A percentile compares a stretch with the other conserved stretches of the same genome.
Conservation (phyloP, 2,888 invertebrate species). For the Drosophila bunnanda region DNA sequence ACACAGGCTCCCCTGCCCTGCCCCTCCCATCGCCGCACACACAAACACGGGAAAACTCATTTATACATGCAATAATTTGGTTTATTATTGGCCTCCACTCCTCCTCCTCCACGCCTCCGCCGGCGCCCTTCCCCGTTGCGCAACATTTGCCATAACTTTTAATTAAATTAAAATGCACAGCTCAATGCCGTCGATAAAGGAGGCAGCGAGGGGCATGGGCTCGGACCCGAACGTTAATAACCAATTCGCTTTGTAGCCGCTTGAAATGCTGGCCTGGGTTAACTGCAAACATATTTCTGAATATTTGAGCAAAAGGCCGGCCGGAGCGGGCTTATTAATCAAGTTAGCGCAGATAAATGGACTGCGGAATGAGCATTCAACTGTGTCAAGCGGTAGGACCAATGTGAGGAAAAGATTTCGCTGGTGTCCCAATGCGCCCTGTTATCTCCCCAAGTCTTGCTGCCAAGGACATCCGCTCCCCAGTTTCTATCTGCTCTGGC, state of each 20-base stretch:
- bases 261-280: constrained; percentile 44
- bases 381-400: background rate
- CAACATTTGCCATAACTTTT: constrained; percentile 76
- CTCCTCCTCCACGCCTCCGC: constrained; percentile 26
- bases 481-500: background rate
- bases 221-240: constrained; percentile 64
- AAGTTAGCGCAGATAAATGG: constrained; percentile 56
- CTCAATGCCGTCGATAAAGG: constrained; percentile 51
- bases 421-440: background rate
- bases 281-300: constrained; percentile 69
- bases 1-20: constrained; percentile 6
- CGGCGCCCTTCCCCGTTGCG: constrained; percentile 36
- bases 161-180: constrained; percentile 79
- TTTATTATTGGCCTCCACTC: constrained; percentile 70
- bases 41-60: constrained; percentile 56
- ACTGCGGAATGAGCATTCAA: constrained; percentile 24
- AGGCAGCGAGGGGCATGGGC: constrained; percentile 8
- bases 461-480: constrained; percentile 43
- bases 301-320: constrained; percentile 66
- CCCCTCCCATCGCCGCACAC: constrained; percentile 4
- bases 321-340: constrained; percentile 49
- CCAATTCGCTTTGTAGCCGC: constrained; percentile 74
- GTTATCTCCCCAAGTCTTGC: constrained; percentile 17
- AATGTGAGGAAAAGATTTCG: background rate
- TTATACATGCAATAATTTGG: constrained; percentile 77